phyloP scores from a whole-genome alignment of 1,140 invertebrate genomes.

The Brachionus plicatilis region DNA sequence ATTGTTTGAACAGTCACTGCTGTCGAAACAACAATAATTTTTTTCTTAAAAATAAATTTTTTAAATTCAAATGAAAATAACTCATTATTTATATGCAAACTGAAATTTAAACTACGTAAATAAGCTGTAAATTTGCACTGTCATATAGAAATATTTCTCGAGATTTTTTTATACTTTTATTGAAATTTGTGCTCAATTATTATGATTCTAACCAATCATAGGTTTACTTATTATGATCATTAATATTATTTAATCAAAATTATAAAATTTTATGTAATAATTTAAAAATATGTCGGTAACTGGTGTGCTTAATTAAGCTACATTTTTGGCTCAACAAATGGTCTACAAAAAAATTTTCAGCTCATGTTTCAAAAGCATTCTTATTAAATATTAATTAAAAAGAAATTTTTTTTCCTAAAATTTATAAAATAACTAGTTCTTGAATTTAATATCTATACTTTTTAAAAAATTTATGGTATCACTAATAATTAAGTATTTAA shows the following conservation, averaged over 20 bases:
- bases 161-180: not conserved
- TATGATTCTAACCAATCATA: not conserved
- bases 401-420: too few species aligned
- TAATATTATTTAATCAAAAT: not conserved
- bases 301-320: not conserved
- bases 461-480: too few species aligned
- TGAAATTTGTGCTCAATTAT: not conserved
- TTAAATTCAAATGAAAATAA: not conserved
- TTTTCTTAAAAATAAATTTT: conserved; percentile 17
- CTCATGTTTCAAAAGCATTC: not conserved
- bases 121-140: not conserved
- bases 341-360: not conserved
- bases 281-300: not conserved
- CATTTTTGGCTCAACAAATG: not conserved
- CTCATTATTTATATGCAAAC: not conserved
- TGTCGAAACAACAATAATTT: conserved; percentile 17
- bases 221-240: not conserved
- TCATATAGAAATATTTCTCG: not conserved
- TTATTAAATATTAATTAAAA: too few species aligned
- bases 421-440: too few species aligned
- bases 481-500: too few species aligned
- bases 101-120: not conserved
- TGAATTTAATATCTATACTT: too few species aligned
- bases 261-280: not conserved
- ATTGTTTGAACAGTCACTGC: conserved; percentile 40